Evolutionary conservation across 2,113 vertebrate species (phyloP), one percentile per base, ranked within the genome.

Genomic region (Acinonyx jubatus): DNA sequence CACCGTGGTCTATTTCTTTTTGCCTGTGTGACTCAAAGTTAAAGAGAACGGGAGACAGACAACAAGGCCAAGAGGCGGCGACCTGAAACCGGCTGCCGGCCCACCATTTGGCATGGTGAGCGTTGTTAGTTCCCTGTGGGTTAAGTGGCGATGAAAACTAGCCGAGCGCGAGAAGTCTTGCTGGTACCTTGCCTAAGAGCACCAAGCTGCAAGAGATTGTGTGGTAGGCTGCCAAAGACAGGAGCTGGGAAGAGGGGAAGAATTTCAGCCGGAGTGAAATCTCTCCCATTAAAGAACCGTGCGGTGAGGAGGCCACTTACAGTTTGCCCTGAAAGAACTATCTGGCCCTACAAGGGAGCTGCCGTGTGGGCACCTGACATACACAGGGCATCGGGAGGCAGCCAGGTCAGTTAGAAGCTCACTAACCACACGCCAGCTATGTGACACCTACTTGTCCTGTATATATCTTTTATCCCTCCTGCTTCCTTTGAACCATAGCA

Each of bases 71-170:
- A 91, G n/a, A 19, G 36, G 57, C 4, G 27, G 21, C 55, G 21
- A 21, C 0, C 0, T 5, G 19, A 63, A 50, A 29, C 45, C 25
- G 5, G 33, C 82, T 57, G 18, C 7, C 45, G 9, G 12, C 50
- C 15, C 41, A 25, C 3, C 12, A 16, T 36, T 76, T 36, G 57
- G 86, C 25, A 27, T 2, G 0, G 1, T 14, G 21, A 33, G 29
- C n/a, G 31, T 7, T 71, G n/a, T 57, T 89, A 52, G 55, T 33
- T 41, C 68, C 66, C 29, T 6, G 8, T 1, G n/a, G n/a, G 5
- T 33, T 93, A 23, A 90, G 68, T 57, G 89, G 50, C 7, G 50
- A 33, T 83, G 97, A 74, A 82, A 93, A 82, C 23, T 33, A 89
- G 41, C 48, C n/a, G 57, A 63, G 18, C 0, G 0, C 61, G 68